These are phyloP conservation scores for Gila orcuttii DNA, from an alignment of 2,113 vertebrate genomes.

Conservation along the genomic window DNA sequence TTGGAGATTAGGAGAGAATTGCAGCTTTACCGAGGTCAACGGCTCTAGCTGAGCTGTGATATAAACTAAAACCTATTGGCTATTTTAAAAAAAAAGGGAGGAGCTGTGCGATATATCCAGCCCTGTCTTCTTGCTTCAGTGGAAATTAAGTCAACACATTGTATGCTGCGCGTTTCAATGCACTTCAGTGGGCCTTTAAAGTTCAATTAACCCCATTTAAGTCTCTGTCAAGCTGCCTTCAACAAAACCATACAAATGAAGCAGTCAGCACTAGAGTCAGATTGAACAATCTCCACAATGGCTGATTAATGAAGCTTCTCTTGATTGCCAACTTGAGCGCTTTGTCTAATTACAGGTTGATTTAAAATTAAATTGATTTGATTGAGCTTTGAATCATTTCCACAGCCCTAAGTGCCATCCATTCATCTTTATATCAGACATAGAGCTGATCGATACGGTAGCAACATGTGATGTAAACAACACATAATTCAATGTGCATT, in stretches of 20 bases:
- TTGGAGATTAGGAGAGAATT: too few species aligned
- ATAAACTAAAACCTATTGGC: too few species aligned
- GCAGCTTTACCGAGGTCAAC: too few species aligned
- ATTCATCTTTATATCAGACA: slow-evolving; percentile 26
- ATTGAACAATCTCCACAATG: slow-evolving; percentile 25
- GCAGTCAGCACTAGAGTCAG: slow-evolving; percentile 31
- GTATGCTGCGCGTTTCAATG: too few species aligned
- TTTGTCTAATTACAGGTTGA: slow-evolving; percentile 8
- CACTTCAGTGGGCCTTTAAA: too few species aligned
- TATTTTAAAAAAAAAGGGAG: too few species aligned
- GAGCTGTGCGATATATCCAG: too few species aligned
- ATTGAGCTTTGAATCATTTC: slow-evolving; percentile 9
- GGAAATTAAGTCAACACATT: too few species aligned
- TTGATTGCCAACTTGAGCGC: not conserved
- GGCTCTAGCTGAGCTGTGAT: too few species aligned
- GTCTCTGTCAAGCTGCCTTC: slow-evolving; percentile 40
- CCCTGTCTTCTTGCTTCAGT: too few species aligned
- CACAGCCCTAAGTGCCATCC: not conserved
- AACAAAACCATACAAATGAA: slow-evolving; percentile 23
- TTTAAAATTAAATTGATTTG: slow-evolving; percentile 24
- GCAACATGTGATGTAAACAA: slow-evolving; percentile 31
- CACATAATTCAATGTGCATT: slow-evolving; percentile 16
- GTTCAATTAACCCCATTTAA: slow-evolving; percentile 48
- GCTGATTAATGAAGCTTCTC: not conserved
- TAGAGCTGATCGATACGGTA: slow-evolving; percentile 12